A percentile compares a stretch with the other conserved stretches of the same genome.
Conservation (phyloP, 2,797 vertebrate species). For the Sebastes iracundus region DNA sequence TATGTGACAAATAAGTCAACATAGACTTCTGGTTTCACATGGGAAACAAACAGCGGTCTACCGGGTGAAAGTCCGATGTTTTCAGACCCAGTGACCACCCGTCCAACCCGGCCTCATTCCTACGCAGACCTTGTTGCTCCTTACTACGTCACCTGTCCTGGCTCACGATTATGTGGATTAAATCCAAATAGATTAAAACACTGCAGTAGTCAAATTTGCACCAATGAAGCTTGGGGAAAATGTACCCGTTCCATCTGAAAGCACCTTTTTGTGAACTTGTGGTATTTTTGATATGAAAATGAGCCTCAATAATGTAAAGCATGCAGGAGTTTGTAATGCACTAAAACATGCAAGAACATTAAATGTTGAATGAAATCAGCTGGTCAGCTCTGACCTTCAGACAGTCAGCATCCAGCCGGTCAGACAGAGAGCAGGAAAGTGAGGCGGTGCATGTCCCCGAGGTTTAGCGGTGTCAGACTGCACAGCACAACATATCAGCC, state of each 20-base stretch:
- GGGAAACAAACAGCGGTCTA: no score
- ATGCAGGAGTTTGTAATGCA: neutral
- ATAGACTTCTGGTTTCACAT: no score
- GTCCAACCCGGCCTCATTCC: no score
- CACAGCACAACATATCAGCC: slow-evolving; percentile 27
- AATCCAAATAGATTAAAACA: neutral
- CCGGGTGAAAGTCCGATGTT: no score
- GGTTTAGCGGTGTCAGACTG: slow-evolving; percentile 34
- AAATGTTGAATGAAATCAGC: neutral
- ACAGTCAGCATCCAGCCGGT: neutral
- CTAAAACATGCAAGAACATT: neutral
- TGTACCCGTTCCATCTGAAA: fast-evolving
- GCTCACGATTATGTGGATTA: no score
- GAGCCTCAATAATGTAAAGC: neutral
- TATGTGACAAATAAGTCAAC: no score
- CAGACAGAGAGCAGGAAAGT: neutral
- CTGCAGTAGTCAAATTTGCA: neutral
- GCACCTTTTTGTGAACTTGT: neutral
- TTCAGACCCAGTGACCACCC: fast-evolving
- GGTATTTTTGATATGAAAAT: neutral
- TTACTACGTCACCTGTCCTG: no score
- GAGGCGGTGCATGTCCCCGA: neutral
- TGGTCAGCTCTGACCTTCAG: neutral
- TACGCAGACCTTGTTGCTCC: no score
- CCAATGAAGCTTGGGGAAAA: fast-evolving